These are phyloP conservation scores for Herpetotheres cachinnans DNA, from an alignment of 2,113 vertebrate genomes.

Conservation along the genomic window DNA sequence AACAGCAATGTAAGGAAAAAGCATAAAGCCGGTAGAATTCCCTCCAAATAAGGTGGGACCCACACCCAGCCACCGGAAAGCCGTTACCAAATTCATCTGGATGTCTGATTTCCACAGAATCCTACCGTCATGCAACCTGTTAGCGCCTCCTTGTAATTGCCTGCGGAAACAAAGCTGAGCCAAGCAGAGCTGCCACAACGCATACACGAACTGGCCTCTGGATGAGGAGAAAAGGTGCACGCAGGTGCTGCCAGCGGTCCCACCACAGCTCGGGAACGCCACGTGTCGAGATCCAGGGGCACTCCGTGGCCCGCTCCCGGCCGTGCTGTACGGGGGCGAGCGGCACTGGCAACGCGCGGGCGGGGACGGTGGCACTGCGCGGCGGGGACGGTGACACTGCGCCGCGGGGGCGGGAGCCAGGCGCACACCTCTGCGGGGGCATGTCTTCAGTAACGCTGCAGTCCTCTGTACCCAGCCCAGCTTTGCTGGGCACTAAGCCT, in stretches of 20 bases:
- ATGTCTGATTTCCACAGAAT: not conserved
- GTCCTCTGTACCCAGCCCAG: not conserved
- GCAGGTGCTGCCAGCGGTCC: not conserved
- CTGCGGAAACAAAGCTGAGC: not conserved
- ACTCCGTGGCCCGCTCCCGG: not conserved
- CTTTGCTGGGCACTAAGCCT: not conserved
- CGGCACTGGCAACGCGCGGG: rapidly evolving
- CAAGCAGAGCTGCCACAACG: not conserved
- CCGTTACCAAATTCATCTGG: not conserved
- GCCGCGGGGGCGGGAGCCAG: rapidly evolving
- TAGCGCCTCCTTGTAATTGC: not conserved
- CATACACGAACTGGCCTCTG: not conserved
- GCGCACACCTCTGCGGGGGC: not conserved
- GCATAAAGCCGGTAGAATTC: not conserved
- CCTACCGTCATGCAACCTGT: not conserved
- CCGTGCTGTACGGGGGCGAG: rapidly evolving
- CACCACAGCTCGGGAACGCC: not conserved
- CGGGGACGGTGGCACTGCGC: rapidly evolving
- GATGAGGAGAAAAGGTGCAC: not conserved
- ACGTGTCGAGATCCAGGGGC: not conserved
- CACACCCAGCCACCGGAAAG: not conserved
- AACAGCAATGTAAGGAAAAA: not conserved
- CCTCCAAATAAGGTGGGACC: too few relatives aligned
- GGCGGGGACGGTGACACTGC: too few relatives aligned
- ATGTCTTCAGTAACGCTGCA: not conserved